A percentile compares a stretch with the other conserved stretches of the same genome.
Conservation (phyloP, 2,113 vertebrate genomes). For the Catharus bicknelli region DNA sequence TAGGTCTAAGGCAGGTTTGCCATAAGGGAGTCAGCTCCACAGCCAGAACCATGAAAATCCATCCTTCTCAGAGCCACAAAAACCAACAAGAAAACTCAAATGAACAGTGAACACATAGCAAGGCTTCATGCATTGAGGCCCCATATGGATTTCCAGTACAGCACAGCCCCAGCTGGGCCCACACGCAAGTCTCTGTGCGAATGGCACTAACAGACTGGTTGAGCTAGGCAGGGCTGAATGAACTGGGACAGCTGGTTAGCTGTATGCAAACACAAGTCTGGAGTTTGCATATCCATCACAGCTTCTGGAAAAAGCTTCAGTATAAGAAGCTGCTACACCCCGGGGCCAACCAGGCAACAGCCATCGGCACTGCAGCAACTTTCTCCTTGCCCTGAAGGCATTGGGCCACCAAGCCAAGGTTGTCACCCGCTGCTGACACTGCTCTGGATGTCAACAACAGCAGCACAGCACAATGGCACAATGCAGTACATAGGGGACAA, state of each 20-base stretch:
- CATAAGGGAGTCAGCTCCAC: neutral
- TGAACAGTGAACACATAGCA: neutral
- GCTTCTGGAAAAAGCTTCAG: conserved; percentile 11
- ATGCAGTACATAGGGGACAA: neutral
- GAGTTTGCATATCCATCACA: conserved; percentile 52
- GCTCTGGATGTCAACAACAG: neutral
- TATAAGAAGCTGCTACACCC: neutral
- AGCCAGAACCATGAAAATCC: neutral
- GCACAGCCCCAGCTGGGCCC: neutral
- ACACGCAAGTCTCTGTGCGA: neutral
- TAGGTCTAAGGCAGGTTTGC: neutral
- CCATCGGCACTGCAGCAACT: neutral
- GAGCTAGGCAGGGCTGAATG: conserved; percentile 27
- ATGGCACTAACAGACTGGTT: conserved; percentile 44
- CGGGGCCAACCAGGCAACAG: neutral
- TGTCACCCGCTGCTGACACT: neutral
- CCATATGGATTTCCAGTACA: neutral
- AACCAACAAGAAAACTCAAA: neutral
- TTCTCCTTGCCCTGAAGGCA: neutral
- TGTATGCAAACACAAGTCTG: neutral
- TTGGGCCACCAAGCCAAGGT: neutral
- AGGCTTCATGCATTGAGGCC: neutral
- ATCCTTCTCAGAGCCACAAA: neutral
- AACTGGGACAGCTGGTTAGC: conserved; percentile 45
- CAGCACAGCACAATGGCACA: neutral